Evolutionary conservation across 1,140 invertebrate genomes (phyloP), one percentile per base, ranked within the genome.

Genomic region (Halyomorpha halys): DNA sequence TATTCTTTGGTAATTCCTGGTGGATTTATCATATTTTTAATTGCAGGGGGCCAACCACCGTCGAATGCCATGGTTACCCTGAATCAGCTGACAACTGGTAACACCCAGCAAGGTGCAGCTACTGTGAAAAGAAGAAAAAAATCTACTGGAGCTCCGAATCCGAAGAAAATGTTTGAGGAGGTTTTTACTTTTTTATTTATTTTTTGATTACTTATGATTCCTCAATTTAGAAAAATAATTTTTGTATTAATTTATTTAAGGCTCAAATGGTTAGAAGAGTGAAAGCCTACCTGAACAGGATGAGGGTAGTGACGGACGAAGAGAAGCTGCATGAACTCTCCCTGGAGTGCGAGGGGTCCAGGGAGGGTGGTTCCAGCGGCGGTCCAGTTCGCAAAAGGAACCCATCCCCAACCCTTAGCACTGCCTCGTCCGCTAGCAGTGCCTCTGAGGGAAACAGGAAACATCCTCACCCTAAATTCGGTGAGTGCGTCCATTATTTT

Each of bases 111-210:
- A 74, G 65, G 65, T 3, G 65, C 65, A 3, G 87, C 91, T 1
- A 96, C 93, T 0, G 91, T 95, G 3, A 95, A 94, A 72, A 77
- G 89, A 70, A 80, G 92, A 59, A 93, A 94, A 74, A 96, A 96
- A 71, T 93, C 90, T 0, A 86, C 91, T 1, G 87, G 90, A 9
- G 84, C 90, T 0, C 92, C 91, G 0, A 96, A 97, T 76, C 89
- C 91, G 45, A 97, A 97, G 77, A 97, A 96, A 75, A 97, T 98
- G 93, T 97, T 95, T 76, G 94, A 98, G 76, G 94, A 98, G 75
- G 81, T 82, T 70, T 68, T 73, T 64, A 62, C 68, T 19, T 14
- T 5, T 4, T 60, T 19, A 8, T n/a, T n/a, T 19, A 30, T 8
- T 8, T 8, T 30, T 30, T 3, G 27, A 3, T 30, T 3, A 4